Evolutionary conservation across 2,888 invertebrate genomes (phyloP), one percentile per base, ranked within the genome.

Genomic region (Mystacides longicornis): DNA sequence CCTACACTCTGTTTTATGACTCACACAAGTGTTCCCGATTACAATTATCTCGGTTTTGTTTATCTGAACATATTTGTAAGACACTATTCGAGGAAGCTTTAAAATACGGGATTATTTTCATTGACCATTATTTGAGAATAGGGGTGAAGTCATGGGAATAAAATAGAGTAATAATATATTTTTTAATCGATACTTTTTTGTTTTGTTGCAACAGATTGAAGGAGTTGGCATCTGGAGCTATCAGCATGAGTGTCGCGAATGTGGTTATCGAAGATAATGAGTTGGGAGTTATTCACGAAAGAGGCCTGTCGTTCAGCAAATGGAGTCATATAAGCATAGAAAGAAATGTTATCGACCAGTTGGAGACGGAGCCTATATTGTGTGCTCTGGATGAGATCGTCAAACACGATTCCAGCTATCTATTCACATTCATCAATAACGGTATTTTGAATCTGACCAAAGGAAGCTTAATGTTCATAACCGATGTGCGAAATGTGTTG

Each of bases 281-380:
- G 63, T 84, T 89, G 63, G 73, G 76, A 52, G 71, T 69, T 48
- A 75, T 88, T 37, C 74, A 75, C 53, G 71, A 75, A 9, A 73
- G 72, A 54, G 83, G 83, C n/a, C 79, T 88, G 54, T 75, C 77
- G 21, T 68, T 89, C n/a, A 75, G 79, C 33, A 79, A 81, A 7
- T 86, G 85, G 82, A 85, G 82, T 65, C 77, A 72, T 63, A 72
- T 87, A 23, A 68, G 70, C 48, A 78, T 88, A 64, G 80, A 82
- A 62, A 74, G 80, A 63, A 88, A 87, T 66, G 77, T 80, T 9
- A 86, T 89, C 66, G 75, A 79, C 50, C 71, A 73, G 43, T 67
- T 87, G 20, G 77, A 78, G 22, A 63, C 72, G 1, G 71, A 80
- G 57, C 81, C 56, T 22, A 20, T 71, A 67, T 70, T 1, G 22